Evolutionary conservation across 2,888 invertebrate species (phyloP).

Genomic region (Lycophotia porphyrea): DNA sequence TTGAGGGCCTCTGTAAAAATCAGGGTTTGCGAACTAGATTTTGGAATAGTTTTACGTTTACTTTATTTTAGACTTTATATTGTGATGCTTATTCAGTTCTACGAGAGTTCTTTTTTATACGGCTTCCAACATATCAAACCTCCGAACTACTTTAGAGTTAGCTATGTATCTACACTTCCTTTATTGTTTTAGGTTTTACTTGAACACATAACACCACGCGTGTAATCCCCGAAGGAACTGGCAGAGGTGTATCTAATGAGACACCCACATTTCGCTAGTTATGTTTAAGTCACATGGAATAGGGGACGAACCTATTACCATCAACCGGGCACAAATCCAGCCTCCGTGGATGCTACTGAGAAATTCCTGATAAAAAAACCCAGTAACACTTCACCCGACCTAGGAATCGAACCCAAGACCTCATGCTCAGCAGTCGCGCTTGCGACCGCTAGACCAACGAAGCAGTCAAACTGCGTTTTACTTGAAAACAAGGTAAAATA

Average conservation of each 20-base stretch:
- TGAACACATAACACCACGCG: not conserved
- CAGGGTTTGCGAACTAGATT: constrained; percentile 8
- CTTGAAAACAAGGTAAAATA: not conserved
- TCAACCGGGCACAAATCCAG: not conserved
- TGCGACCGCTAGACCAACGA: not conserved
- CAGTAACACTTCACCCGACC: not conserved
- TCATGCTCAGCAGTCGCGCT: not conserved
- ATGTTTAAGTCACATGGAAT: not conserved
- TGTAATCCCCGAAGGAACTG: not conserved
- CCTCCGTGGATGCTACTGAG: not conserved
- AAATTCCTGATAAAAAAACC: not conserved
- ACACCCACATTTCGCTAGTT: not conserved
- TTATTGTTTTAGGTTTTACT: not conserved
- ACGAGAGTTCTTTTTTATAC: not conserved
- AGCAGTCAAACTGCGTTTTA: not conserved
- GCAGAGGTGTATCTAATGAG: no score
- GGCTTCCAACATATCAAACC: not conserved
- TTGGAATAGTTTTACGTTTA: constrained; percentile 29
- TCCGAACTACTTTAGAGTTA: not conserved
- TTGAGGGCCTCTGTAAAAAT: constrained; percentile 41
- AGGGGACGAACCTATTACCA: not conserved
- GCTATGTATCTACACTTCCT: not conserved
- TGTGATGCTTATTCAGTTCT: constrained; percentile 3
- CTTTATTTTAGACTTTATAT: constrained; percentile 19
- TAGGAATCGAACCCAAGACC: not conserved